A percentile compares a stretch with the other conserved stretches of the same genome.
These are phyloP conservation scores for Tetragnatha versicolor DNA, from an alignment of 1,140 invertebrate species.

Conservation along the genomic window DNA sequence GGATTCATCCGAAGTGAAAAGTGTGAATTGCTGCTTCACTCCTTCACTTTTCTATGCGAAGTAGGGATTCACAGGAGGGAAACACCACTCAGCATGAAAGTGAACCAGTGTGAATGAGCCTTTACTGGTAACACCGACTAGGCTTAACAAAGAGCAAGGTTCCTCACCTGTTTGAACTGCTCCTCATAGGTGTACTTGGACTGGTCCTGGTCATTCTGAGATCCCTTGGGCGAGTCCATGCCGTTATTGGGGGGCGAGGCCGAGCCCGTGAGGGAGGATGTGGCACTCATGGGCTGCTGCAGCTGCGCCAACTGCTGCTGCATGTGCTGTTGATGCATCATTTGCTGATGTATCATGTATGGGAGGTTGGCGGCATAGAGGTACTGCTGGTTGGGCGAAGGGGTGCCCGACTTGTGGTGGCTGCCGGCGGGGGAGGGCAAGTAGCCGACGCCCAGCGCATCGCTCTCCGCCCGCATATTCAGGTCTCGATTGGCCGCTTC, in stretches of 20 bases:
- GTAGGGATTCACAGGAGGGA: too few relatives aligned
- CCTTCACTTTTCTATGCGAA: too few relatives aligned
- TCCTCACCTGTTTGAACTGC: slow-evolving; percentile 59
- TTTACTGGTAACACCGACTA: too few relatives aligned
- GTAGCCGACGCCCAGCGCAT: too few relatives aligned
- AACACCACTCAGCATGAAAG: too few relatives aligned
- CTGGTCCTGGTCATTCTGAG: slow-evolving; percentile 27
- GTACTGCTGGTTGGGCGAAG: slow-evolving; percentile 33
- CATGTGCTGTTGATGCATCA: not conserved
- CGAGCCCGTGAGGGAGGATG: slow-evolving; percentile 19
- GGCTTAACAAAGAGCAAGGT: not conserved
- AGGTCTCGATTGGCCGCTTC: slow-evolving; percentile 8
- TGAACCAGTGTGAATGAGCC: too few relatives aligned
- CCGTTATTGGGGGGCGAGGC: slow-evolving; percentile 41
- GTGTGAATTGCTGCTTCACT: too few relatives aligned
- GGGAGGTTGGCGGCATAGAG: slow-evolving; percentile 34
- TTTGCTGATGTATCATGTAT: not conserved
- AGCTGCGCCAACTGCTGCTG: not conserved
- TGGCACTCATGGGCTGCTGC: not conserved
- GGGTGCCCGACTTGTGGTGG: slow-evolving; percentile 1
- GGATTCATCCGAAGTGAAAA: too few relatives aligned
- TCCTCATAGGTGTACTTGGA: slow-evolving; percentile 58
- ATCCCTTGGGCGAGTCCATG: not conserved
- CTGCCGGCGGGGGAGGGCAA: not conserved
- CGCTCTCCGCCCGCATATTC: slow-evolving; percentile 25